A percentile compares a stretch with the other conserved stretches of the same genome.
These are phyloP conservation scores for Melanotus villosus DNA, from an alignment of 2,888 invertebrate species.

Conservation along the genomic window DNA sequence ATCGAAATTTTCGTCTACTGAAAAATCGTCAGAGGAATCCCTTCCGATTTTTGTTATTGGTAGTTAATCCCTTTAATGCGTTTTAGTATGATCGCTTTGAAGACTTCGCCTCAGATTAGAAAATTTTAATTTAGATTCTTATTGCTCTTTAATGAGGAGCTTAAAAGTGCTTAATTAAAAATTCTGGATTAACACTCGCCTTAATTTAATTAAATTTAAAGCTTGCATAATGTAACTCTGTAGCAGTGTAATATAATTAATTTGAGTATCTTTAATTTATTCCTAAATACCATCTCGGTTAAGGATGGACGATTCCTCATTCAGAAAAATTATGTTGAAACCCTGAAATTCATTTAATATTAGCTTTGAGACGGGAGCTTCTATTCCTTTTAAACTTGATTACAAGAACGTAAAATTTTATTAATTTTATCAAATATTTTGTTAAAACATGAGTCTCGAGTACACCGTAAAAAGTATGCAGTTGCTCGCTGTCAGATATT, in stretches of 20 bases:
- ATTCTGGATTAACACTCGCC: conserved; percentile 34
- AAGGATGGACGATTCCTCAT: too few relatives aligned
- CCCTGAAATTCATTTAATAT: too few relatives aligned
- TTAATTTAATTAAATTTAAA: conserved; percentile 37
- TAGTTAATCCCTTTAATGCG: conserved; percentile 26
- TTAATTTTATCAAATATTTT: too few relatives aligned
- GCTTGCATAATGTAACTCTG: not conserved
- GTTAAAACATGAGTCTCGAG: too few relatives aligned
- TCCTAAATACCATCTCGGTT: not conserved
- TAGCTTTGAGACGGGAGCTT: too few relatives aligned
- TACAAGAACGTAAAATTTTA: too few relatives aligned
- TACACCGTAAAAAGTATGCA: too few relatives aligned
- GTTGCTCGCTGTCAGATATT: too few relatives aligned
- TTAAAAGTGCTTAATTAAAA: conserved; percentile 35
- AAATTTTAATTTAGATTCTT: conserved; percentile 38
- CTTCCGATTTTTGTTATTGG: conserved; percentile 10
- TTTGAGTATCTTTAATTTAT: conserved; percentile 6
- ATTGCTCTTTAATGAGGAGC: conserved; percentile 33
- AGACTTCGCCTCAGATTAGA: conserved; percentile 15
- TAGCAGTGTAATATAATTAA: conserved; percentile 20
- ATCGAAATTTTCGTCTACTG: too few relatives aligned
- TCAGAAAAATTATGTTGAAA: too few relatives aligned
- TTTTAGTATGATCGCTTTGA: conserved; percentile 28
- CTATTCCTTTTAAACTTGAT: too few relatives aligned
- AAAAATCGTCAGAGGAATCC: too few relatives aligned